These are phyloP conservation scores for Nerophis ophidion DNA, from an alignment of 2,113 vertebrate species.

Conservation along the genomic window DNA sequence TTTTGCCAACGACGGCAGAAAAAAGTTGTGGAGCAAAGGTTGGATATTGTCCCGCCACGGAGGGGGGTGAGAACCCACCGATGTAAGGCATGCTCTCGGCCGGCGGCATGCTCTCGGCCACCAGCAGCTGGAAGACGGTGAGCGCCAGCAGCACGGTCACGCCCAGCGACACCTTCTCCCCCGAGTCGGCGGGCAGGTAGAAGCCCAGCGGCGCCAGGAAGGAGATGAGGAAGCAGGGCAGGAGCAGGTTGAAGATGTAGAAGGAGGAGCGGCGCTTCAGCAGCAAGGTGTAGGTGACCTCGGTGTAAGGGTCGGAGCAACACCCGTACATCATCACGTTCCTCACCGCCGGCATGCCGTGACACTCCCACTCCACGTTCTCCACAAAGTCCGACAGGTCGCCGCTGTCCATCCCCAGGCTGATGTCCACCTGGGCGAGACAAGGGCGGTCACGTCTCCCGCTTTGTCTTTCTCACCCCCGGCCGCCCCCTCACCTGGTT, in stretches of 20 bases:
- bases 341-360: conserved; percentile 90
- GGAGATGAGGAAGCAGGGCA: conserved; percentile 94
- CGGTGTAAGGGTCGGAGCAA: conserved; percentile 95
- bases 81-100: conserved; percentile 94
- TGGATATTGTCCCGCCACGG: no score
- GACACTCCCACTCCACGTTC: conserved; percentile 97
- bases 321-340: conserved; percentile 93
- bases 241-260: conserved; percentile 93
- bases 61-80: conserved; percentile 77
- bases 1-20: no score
- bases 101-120: conserved; percentile 97
- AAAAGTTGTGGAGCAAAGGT: no score
- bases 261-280: conserved; percentile 93
- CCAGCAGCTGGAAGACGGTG: conserved; percentile 96
- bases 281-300: conserved; percentile 90
- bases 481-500: conserved; percentile 82
- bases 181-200: conserved; percentile 94
- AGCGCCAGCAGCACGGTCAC: conserved; percentile 93
- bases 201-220: conserved; percentile 94
- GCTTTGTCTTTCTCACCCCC: no score
- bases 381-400: conserved; percentile 95
- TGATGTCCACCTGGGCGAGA: conserved; percentile 72
- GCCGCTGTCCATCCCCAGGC: conserved; percentile 81
- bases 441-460: no score
- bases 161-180: conserved; percentile 95